A percentile compares a stretch with the other conserved stretches of the same genome.
Conservation (phyloP, 2,888 invertebrate genomes). For the Aspidiotus rigidus region DNA sequence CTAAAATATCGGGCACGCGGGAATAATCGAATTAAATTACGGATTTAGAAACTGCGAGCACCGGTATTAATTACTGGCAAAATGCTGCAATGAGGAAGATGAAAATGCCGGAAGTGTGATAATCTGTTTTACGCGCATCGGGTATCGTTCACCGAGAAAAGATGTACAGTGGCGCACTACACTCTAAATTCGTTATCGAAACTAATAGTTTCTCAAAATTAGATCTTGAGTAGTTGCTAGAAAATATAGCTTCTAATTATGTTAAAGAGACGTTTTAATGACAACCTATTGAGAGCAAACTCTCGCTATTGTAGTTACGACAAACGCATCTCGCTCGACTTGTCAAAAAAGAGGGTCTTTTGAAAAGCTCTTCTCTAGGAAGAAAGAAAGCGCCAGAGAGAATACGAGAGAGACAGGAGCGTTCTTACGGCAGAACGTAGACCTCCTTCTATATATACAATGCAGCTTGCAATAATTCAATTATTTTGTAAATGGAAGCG, state of each 20-base stretch:
- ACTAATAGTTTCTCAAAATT: constrained; percentile 31
- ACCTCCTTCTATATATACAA: constrained; percentile 16
- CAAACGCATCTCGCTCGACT: constrained; percentile 11
- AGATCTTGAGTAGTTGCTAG: constrained; percentile 27
- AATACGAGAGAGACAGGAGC: background rate
- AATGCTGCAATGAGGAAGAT: too few relatives aligned
- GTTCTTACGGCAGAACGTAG: constrained; percentile 21
- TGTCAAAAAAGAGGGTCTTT: constrained; percentile 24
- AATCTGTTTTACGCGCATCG: background rate
- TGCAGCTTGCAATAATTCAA: constrained; percentile 29
- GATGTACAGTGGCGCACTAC: too few relatives aligned
- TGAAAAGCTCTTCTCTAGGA: constrained; percentile 29
- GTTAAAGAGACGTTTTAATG: constrained; percentile 33
- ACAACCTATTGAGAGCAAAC: constrained; percentile 31
- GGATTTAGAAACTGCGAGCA: too few relatives aligned
- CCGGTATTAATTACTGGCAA: too few relatives aligned
- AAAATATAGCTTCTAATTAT: constrained; percentile 29
- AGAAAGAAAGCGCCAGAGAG: too few relatives aligned
- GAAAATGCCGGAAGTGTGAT: background rate
- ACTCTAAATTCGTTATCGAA: constrained; percentile 27
- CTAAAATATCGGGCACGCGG: too few relatives aligned
- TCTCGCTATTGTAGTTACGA: constrained; percentile 22
- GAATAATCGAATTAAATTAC: too few relatives aligned
- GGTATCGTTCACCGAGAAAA: background rate
- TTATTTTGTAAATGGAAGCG: constrained; percentile 33